Evolutionary conservation across 2,113 vertebrate species (phyloP), one percentile per base, ranked within the genome.

Genomic region (Amazona guildingii): DNA sequence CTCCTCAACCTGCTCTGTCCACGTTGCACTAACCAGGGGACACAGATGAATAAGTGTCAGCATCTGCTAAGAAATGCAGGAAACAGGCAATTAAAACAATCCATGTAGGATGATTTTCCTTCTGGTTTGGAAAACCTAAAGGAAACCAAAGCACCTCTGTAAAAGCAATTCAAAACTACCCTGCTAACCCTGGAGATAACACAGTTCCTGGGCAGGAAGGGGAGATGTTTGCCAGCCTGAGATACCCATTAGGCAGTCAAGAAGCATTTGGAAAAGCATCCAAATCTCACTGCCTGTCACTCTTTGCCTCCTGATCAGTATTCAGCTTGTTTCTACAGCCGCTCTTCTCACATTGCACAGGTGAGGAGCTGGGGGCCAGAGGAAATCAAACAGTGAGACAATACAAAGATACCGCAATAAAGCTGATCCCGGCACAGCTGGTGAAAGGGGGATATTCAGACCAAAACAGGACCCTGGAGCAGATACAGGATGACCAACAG

Each of bases 401-500:
- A n/a, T 17, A 21, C 11, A 61, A 76, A 73, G 70, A 17, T 7
- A 17, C 3, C 72, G 44, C 27, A 28, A 1, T 28, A 54, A 29
- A 73, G 49, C n/a, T 64, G 46, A 54, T 44, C 33, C 24, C 51
- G 21, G 39, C 29, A 55, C 29, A 85, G 28, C 33, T 44, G 68
- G 46, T 20, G 59, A 91, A 74, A 88, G 23, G 27, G 76, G 11
- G 17, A 23, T 8, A 16, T 74, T 83, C 63, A 68, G 76, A 83
- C 23, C 54, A 44, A 44, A 73, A 27, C 27, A 90, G 49, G 43
- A 72, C 49, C 23, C 55, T 39, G 27, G 28, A 82, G 57, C n/a
- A 79, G 62, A 29, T 29, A 21, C 1, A 2, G 35, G 35, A 61
- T 85, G 64, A 67, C 37, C 55, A 72, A 31, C 0, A 0, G 25